phyloP scores from a whole-genome alignment of 2,113 vertebrate genomes.

The Strigops habroptila region DNA sequence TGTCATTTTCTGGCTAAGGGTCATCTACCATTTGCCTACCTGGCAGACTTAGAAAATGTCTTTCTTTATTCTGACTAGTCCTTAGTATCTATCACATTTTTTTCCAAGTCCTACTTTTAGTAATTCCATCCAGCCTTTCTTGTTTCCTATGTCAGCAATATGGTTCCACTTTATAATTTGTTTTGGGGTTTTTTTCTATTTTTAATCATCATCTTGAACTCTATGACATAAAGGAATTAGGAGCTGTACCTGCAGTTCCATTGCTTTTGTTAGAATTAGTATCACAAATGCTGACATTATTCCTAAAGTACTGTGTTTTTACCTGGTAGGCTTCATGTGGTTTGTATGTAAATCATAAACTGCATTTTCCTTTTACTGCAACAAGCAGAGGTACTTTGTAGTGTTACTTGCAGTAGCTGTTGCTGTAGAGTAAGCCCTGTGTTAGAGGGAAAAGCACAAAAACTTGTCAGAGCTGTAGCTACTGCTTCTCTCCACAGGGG shows the following conservation, averaged over 20 bases:
- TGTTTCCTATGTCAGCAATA: neutral
- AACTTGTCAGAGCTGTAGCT: neutral
- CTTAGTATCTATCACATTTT: neutral
- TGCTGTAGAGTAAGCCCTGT: neutral
- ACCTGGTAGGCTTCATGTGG: neutral
- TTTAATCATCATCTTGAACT: neutral
- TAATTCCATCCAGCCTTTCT: neutral
- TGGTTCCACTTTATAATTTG: neutral
- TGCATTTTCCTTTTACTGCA: slow-evolving; percentile 12
- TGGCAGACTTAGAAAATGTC: neutral
- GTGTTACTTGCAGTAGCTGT: slow-evolving; percentile 8
- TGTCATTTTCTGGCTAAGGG: neutral
- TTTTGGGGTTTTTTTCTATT: neutral
- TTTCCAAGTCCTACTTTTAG: neutral
- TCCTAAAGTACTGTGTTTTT: neutral
- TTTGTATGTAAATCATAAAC: slow-evolving; percentile 27
- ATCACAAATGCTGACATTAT: neutral
- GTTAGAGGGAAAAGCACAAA: slow-evolving; percentile 3
- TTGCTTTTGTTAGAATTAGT: neutral
- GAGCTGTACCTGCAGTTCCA: neutral
- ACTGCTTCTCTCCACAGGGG: neutral
- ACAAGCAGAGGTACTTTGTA: slow-evolving; percentile 26
- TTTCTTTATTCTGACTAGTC: neutral
- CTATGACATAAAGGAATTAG: neutral
- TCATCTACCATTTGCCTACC: neutral